Percentiles rank a stretch among this genome's conserved stretches.
Evolutionary conservation across 1,140 invertebrate genomes (phyloP).

Genomic region (Glossosoma conforme): DNA sequence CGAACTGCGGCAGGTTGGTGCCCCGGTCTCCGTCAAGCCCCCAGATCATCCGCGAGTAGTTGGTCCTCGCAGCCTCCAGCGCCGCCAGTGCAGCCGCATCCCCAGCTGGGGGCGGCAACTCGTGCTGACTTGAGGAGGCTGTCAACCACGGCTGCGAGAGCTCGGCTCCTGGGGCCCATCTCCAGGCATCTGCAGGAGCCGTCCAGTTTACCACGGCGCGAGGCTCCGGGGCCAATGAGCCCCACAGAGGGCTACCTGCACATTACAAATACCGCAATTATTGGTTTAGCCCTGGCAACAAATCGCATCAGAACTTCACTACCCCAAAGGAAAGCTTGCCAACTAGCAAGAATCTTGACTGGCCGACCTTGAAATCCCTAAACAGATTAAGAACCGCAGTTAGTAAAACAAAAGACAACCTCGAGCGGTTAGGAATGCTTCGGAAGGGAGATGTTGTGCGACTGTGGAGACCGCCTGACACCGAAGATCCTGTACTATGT

Average conservation of each 20-base stretch:
- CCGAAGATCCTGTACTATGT: too few species aligned
- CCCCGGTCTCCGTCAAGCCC: slow-evolving; percentile 61
- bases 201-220: slow-evolving; percentile 52
- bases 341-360: too few species aligned
- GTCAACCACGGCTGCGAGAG: slow-evolving; percentile 48
- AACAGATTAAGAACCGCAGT: too few species aligned
- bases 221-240: slow-evolving; percentile 18
- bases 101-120: slow-evolving; percentile 44
- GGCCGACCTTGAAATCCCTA: too few species aligned
- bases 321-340: too few species aligned
- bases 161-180: slow-evolving; percentile 43
- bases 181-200: slow-evolving; percentile 51
- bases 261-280: too few species aligned
- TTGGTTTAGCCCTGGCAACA: too few species aligned
- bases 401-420: too few species aligned
- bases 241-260: slow-evolving; percentile 29
- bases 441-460: too few species aligned
- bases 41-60: slow-evolving; percentile 63
- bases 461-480: too few species aligned
- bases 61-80: slow-evolving; percentile 45
- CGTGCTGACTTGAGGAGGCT: slow-evolving; percentile 49
- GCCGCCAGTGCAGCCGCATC: slow-evolving; percentile 52
- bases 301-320: too few species aligned
- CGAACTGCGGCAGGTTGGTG: slow-evolving; percentile 67
- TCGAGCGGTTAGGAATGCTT: too few species aligned